Evolutionary conservation across 2,888 invertebrate species (phyloP), one percentile per base, ranked within the genome.

Genomic region (Aplocera efformata): DNA sequence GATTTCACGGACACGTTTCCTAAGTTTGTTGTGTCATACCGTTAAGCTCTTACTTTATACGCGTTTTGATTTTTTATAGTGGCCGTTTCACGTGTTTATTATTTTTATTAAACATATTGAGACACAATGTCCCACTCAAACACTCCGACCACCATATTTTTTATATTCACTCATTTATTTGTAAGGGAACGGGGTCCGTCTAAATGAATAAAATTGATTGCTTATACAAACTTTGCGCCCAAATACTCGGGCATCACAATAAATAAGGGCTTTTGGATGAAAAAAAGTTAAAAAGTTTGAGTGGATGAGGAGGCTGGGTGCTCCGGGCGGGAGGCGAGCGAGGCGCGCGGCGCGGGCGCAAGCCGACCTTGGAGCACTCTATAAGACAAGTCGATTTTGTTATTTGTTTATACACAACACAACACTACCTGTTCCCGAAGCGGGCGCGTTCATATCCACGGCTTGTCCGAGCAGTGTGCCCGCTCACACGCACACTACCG

Each of bases 161-260:
- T 42, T 51, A 51, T 42, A 72, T 79, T 75, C 62, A 75, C 69
- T 82, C 75, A 80, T 83, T 81, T 82, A 81, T 85, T 85, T 83
- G 69, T 82, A 72, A 71, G 68, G 65, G 69, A 79, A 79, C 78
- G 72, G 73, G 83, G 71, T 78, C 67, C 76, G 74, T 81, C 83
- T 84, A 84, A 86, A 88, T 85, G 84, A 86, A 86, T 85, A 83
- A 88, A 88, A 86, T 88, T 88, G 88, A 88, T 88, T 86, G 85
- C 85, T 84, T 85, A 85, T 84, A 86, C 85, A 86, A 85, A 85
- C 85, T 79, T 84, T 79, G 82, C 80, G 79, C 85, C 83, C 86
- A 85, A 86, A 86, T 85, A 84, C 83, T 82, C 82, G 67, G 65
- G 78, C 81, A 82, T 80, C 82, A 82, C 79, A 81, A 84, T 86